Evolutionary conservation across 2,888 invertebrate species (phyloP).

Genomic region (Salticus scenicus): DNA sequence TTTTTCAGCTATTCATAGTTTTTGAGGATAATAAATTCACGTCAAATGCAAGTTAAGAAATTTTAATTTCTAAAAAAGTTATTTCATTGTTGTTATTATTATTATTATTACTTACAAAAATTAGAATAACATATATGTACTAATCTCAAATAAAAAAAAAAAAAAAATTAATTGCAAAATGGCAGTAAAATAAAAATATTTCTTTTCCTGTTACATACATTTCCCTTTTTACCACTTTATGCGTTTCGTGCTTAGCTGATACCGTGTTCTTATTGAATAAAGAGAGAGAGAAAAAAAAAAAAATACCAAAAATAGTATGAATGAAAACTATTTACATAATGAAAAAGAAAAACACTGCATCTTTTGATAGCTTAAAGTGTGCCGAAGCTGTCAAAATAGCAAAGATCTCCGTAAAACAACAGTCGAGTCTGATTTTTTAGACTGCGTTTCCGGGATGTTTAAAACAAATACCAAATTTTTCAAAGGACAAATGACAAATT

Average conservation of each 20-base stretch:
- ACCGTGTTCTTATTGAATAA: not conserved
- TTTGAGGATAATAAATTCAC: too few relatives aligned
- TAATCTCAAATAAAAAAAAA: too few relatives aligned
- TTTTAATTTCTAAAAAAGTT: too few relatives aligned
- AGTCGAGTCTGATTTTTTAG: slow-evolving; percentile 7
- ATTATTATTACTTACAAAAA: too few relatives aligned
- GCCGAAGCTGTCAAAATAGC: slow-evolving; percentile 9
- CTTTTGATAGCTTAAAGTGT: not conserved
- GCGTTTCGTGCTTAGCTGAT: not conserved
- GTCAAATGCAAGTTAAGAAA: too few relatives aligned
- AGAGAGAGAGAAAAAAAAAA: not conserved
- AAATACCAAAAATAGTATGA: not conserved
- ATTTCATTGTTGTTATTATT: too few relatives aligned
- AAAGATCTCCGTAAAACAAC: not conserved
- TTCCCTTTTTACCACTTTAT: not conserved
- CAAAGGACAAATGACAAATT: slow-evolving; percentile 22
- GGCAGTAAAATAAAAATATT: too few relatives aligned
- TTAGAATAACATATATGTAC: too few relatives aligned
- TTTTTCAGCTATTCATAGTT: too few relatives aligned
- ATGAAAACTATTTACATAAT: not conserved
- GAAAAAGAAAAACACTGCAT: not conserved
- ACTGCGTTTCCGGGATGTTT: slow-evolving; percentile 19
- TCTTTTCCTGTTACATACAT: too few relatives aligned
- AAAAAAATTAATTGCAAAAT: too few relatives aligned
- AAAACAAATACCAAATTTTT: not conserved